phyloP scores from a whole-genome alignment of 1,140 invertebrate genomes.

The Plectus sambesii region DNA sequence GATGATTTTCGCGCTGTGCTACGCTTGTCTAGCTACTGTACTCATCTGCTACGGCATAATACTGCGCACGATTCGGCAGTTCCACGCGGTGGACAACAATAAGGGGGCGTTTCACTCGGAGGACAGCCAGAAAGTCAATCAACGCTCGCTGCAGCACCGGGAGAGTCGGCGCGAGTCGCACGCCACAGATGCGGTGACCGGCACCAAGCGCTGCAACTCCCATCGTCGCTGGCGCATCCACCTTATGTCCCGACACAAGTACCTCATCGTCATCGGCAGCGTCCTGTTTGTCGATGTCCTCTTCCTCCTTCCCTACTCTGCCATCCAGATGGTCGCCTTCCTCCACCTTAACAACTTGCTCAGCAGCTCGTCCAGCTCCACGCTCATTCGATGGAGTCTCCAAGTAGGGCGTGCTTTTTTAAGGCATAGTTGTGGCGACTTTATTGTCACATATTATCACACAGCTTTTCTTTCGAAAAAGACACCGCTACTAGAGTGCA shows the following conservation, averaged over 20 bases:
- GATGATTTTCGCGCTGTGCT: conserved; percentile 38
- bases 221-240: conserved; percentile 25
- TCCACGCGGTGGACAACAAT: conserved; percentile 29
- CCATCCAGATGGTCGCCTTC: conserved; percentile 41
- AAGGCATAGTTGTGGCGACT: too few species aligned
- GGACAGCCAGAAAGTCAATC: conserved; percentile 28
- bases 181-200: conserved; percentile 11
- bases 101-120: conserved; percentile 30
- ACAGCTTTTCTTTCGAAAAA: too few species aligned
- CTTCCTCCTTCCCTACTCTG: conserved; percentile 44
- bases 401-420: conserved; percentile 21
- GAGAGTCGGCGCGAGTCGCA: conserved; percentile 11
- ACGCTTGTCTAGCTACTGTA: conserved; percentile 33
- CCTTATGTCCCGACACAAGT: conserved; percentile 44
- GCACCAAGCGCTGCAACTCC: conserved; percentile 5
- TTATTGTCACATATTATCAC: too few species aligned
- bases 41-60: conserved; percentile 42
- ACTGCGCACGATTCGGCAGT: conserved; percentile 40
- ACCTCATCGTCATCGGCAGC: conserved; percentile 42
- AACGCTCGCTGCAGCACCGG: conserved; percentile 16
- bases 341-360: conserved; percentile 42
- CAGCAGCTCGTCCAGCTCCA: conserved; percentile 29
- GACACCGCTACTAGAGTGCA: too few species aligned
- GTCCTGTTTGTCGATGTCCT: conserved; percentile 44
- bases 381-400: conserved; percentile 40